Base-by-base conservation (phyloP, 2,797 vertebrate species). In the Nannoperca australis region DNA sequence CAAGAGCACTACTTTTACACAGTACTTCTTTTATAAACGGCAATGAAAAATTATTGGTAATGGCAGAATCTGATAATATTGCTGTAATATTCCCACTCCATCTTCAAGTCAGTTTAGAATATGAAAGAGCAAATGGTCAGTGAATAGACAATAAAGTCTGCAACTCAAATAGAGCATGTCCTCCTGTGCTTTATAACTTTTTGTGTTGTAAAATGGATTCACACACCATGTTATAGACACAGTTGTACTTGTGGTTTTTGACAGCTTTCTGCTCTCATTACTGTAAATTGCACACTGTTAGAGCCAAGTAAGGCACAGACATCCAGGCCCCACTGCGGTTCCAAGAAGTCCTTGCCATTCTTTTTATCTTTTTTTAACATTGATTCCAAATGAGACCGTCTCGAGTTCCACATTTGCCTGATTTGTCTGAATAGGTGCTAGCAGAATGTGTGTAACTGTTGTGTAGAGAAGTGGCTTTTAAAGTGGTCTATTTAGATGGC, bases 321-420 rank as follows among this genome's bases (percentile, higher is more conserved):
- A 73, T 84, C 59, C 55, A 63, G 54, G 58, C 9, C 70, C 69
- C 2, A 11, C 78, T 70, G 73, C 27, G 75, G 76, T 72, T 73
- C 78, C 61, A 49, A 56, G 56, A 65, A 38, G 24, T 64, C 38
- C 76, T 63, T 78, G 49, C 20, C 72, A 89, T 92, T 86, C 51
- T 91, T 90, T 87, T 91, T 90, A n/a, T 4, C 5, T 32, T 32
- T 32, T 32, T 32, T 32, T 82, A 90, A 84, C 70, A 82, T 59
- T 1, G 8, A 68, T 69, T 87, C 68, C 70, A 90, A 89, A 87
- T 69, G 55, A 85, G 75, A 79, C 58, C 50, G 59, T 87, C 72
- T 77, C 49, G 66, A 82, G 73, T 50, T 78, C n/a, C 61, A 76
- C 73, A 55, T 81, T 76, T 7, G 4, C 76, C n/a, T n/a, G n/a